Base-by-base conservation (phyloP, 2,888 invertebrate species). In the Thymelicus acteon region DNA sequence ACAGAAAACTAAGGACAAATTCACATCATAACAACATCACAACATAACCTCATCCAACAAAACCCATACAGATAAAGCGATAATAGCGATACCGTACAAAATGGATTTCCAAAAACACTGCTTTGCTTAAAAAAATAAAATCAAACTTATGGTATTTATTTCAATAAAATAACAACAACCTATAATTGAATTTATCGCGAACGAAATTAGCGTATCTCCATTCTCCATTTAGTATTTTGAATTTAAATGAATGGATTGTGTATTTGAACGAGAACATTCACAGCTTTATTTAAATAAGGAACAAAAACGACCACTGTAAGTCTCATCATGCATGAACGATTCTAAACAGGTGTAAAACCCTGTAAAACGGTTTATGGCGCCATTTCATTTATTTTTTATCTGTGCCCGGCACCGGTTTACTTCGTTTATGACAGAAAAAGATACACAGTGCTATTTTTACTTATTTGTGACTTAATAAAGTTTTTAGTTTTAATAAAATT, bases 351-450 rank as follows among this genome's bases (percentile, higher is more conserved):
- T 72, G 73, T 68, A 73, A 72, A 73, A 71, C 72, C 19, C 52
- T 62, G 52, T 49, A 68, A 48, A 68, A 74, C 65, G 67, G 60
- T 73, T 74, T 74, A 74, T 67, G 71, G 58, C 60, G 62, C 39
- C 62, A 62, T 65, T 72, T 73, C 52, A 60, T 72, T 72, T 67
- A 72, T 65, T 71, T 74, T 73, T 74, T 72, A 68, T 73, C 73
- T 68, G 71, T 72, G 65, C 67, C 37, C 69, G 58, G 65, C 39
- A 37, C 44, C 31, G 62, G 54, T 63, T 69, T 48, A 63, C 63
- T 58, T 58, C 48, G 62, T 69, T 69, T 63, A 57, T 13, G 61
- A 69, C 40, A 69, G 48, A 71, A 72, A 73, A 74, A 71, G 67
- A 69, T 66, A 70, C 72, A 61, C 58, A 48, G 63, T 49, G 68